Base-by-base conservation (phyloP, 2,797 vertebrate species). In the Gobionotothen gibberifrons region DNA sequence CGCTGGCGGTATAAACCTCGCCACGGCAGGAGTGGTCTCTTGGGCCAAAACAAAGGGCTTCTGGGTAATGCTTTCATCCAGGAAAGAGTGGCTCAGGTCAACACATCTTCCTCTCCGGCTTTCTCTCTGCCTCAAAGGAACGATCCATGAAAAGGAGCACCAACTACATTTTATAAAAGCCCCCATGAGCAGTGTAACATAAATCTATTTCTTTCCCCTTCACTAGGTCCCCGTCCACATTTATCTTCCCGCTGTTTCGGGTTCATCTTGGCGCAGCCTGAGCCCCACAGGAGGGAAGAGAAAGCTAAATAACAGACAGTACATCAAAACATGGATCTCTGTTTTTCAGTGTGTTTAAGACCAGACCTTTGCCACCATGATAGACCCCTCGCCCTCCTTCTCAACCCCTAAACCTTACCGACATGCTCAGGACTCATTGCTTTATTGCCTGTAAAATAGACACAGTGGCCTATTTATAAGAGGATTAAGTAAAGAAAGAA, bases 401-500 rank as follows among this genome's bases (percentile, higher is more conserved):
- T 88, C 79, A 85, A 70, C 84, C 76, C 75, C 66, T 82, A 77
- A 85, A 85, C 80, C 78, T 70, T 46, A 60, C 57, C 4, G 72
- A 86, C 85, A 75, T 40, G 75, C 83, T 82, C 73, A 68, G 73
- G 81, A 87, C 85, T 87, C 91, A 92, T 89, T 89, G 90, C 92
- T 93, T 85, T 91, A 92, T 93, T 91, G 92, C 84, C 90, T 93
- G 90, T 94, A 85, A 93, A 95, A 93, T 76, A 90, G 91, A 91
- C 92, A 93, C 89, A 89, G 87, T 92, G 90, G 93, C 83, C 92
- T 90, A 89, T 93, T 93, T 93, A 88, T 90, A 89, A 92, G 90
- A 90, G 90, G 93, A 94, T 93, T 93, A 93, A 68, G 83, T 77
- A 73, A 85, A 93, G 81, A 92, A 88, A 89, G 86, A 76, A 48